Conservation (phyloP, 2,888 invertebrate species). For the Brassicogethes aeneus region DNA sequence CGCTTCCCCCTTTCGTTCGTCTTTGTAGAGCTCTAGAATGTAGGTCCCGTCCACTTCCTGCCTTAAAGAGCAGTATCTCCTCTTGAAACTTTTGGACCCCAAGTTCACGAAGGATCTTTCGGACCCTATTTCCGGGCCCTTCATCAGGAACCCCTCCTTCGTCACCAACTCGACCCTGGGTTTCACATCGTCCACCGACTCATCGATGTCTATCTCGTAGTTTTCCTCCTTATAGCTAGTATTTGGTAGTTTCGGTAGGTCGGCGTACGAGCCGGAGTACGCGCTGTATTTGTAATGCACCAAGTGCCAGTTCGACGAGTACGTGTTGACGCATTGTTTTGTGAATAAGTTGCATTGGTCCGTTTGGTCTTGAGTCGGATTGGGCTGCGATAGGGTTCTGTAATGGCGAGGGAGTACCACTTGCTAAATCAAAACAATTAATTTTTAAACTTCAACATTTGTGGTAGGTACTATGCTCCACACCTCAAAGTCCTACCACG, state of each 20-base stretch:
- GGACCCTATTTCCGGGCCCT: conserved; percentile 81
- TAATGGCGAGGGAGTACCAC: conserved; percentile 69
- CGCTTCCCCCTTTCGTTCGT: conserved; percentile 83
- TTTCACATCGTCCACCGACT: conserved; percentile 64
- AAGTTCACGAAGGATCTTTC: conserved; percentile 88
- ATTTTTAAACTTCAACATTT: too few species aligned
- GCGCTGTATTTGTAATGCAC: conserved; percentile 86
- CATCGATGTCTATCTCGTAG: conserved; percentile 86
- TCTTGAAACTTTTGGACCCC: conserved; percentile 87
- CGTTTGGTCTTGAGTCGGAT: conserved; percentile 33
- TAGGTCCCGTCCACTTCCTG: conserved; percentile 88
- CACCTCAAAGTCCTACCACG: too few species aligned
- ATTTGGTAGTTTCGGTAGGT: conserved; percentile 67
- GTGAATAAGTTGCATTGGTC: conserved; percentile 54
- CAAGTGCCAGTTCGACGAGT: conserved; percentile 81
- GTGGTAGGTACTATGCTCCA: too few species aligned
- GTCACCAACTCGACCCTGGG: conserved; percentile 69
- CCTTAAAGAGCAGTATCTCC: conserved; percentile 80
- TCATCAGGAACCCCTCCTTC: conserved; percentile 84
- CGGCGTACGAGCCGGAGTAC: conserved; percentile 80
- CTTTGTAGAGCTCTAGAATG: conserved; percentile 86
- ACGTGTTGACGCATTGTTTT: conserved; percentile 62
- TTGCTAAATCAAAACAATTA: conserved; percentile 47
- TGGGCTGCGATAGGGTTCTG: conserved; percentile 59
- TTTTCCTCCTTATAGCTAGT: conserved; percentile 69